These are phyloP conservation scores for Trachythela sp. DNA, from an alignment of 64 coral and sea anemone genomes.

Conservation along the genomic window DNA sequence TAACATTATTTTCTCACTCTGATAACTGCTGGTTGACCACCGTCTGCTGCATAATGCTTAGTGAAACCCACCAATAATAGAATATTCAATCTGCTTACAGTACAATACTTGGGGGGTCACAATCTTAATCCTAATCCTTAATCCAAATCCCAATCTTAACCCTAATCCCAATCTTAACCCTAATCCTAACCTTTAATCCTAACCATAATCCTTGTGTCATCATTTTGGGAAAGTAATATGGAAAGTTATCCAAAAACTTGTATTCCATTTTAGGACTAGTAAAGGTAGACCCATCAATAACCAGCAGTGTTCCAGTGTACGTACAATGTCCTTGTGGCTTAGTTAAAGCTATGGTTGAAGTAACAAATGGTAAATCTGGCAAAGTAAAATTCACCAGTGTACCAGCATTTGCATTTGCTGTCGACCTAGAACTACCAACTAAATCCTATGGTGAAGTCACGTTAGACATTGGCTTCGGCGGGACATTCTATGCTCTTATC, in stretches of 20 bases:
- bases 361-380: conserved; percentile 80
- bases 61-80: too few species aligned
- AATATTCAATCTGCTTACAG: too few species aligned
- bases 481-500: conserved; percentile 83
- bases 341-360: conserved; percentile 78
- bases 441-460: conserved; percentile 65
- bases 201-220: too few species aligned
- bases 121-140: too few species aligned
- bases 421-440: conserved; percentile 62
- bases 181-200: too few species aligned
- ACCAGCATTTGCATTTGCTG: conserved; percentile 91
- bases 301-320: conserved; percentile 69
- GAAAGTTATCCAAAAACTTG: background rate
- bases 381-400: conserved; percentile 83
- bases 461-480: conserved; percentile 84
- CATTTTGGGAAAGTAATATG: too few species aligned
- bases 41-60: too few species aligned
- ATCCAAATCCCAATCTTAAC: too few species aligned
- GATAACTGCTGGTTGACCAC: too few species aligned
- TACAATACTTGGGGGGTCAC: too few species aligned
- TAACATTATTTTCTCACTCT: too few species aligned
- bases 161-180: too few species aligned
- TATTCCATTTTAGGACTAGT: conserved; percentile 4
- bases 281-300: conserved; percentile 32
- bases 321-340: conserved; percentile 96